Base-by-base conservation (phyloP, 2,888 invertebrate species). In the Willowsia nigromaculata region DNA sequence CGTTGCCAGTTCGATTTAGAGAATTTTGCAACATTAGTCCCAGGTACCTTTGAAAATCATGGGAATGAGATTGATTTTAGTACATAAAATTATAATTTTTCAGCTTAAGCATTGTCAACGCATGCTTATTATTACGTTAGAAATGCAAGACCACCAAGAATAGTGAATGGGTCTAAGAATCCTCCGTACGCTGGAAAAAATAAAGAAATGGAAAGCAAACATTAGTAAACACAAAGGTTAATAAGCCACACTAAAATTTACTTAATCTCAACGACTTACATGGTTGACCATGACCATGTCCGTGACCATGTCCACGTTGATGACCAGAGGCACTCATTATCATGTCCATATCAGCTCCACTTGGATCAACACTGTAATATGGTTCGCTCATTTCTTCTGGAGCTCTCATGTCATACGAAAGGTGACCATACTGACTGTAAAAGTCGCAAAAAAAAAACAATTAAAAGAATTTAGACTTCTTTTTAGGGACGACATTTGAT, bases 71-170 rank as follows among this genome's bases (percentile, higher is more conserved):
- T 13, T 43, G 5, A 43, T 43, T 43, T 1, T 13, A 43, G 3
- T 9, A 43, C 13, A 13, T 1, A 13, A 13, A 6, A 6, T 13
- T 3, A 9, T 43, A 9, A 43, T 43, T 43, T 43, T 3, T 47
- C 4, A 9, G 50, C 30, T 56, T 47, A 56, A 18, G n/a, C 18
- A 76, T 74, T 62, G 11, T 37, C 9, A 43, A 13, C 13, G 4
- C 13, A 50, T 13, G 1, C 2, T 50, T 50, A 40, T 47, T 7
- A 33, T 78, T 88, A 92, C 82, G 91, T 91, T 4, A 93, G 81
- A 53, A 93, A 93, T 1, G 93, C 92, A n/a, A 93, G 74, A 0
- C 91, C 90, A n/a, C 92, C 93, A 4, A 93, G 85, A 84, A 93
- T 92, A 9, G 92, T 91, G 47, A 93, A 93, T 5, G 93, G 93